Evolutionary conservation across 2,113 vertebrate genomes (phyloP).

Genomic region (Redunca redunca): DNA sequence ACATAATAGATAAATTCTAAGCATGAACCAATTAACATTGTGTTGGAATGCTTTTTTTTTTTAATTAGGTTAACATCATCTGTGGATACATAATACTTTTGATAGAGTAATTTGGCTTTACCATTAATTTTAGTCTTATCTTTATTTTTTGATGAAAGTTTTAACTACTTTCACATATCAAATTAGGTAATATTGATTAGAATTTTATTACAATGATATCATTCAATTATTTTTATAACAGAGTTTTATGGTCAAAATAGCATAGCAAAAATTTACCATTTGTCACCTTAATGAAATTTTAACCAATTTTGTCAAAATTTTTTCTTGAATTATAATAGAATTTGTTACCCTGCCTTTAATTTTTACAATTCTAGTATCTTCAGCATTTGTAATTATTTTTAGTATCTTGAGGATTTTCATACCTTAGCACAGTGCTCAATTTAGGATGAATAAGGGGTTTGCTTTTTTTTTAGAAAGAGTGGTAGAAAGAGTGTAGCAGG

Average conservation of each 20-base stretch:
- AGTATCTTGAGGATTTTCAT: background rate
- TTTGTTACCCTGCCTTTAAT: background rate
- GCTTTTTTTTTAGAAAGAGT: background rate
- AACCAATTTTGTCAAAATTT: background rate
- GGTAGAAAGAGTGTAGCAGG: background rate
- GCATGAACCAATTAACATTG: background rate
- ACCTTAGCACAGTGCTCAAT: background rate
- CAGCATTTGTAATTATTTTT: background rate
- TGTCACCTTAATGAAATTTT: conserved; percentile 12
- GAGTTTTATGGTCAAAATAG: background rate
- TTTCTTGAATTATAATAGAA: background rate
- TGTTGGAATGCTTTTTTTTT: background rate
- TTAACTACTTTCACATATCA: background rate
- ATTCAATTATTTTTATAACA: conserved; percentile 27
- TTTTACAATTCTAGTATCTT: background rate
- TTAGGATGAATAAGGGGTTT: background rate
- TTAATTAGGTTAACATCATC: background rate
- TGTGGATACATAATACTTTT: background rate
- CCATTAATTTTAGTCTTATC: background rate
- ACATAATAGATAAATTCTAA: background rate
- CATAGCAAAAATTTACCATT: conserved; percentile 15
- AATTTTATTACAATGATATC: background rate
- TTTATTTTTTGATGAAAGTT: background rate
- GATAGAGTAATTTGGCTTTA: background rate
- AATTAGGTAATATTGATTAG: background rate